Evolutionary conservation across 2,888 invertebrate genomes (phyloP).

Genomic region (Eupithecia dodoneata): DNA sequence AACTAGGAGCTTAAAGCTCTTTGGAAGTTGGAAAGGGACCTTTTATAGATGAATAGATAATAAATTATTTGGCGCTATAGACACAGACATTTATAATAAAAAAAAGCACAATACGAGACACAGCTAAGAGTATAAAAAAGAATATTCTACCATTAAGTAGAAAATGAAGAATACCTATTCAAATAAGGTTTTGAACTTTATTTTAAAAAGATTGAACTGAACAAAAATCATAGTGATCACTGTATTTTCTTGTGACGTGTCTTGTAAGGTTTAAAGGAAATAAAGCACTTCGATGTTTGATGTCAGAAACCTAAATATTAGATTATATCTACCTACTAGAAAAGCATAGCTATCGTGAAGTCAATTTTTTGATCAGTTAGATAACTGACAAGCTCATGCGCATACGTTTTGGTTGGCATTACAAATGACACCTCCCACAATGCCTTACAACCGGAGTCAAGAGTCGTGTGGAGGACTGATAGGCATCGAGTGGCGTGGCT

Average conservation of each 20-base stretch:
- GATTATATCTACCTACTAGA: not conserved
- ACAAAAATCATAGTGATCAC: too few relatives aligned
- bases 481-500: conserved; percentile 49
- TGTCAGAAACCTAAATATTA: too few relatives aligned
- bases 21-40: not conserved
- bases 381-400: conserved; percentile 61
- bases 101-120: not conserved
- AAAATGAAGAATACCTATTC: not conserved
- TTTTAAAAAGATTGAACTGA: too few relatives aligned
- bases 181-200: not conserved
- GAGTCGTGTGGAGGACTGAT: conserved; percentile 53
- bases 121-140: not conserved
- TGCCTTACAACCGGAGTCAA: conserved; percentile 57
- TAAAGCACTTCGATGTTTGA: too few relatives aligned
- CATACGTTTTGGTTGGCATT: conserved; percentile 63
- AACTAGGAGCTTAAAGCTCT: not conserved
- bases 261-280: too few relatives aligned
- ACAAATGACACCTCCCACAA: conserved; percentile 71
- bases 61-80: too few relatives aligned
- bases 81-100: too few relatives aligned
- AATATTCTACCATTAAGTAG: not conserved
- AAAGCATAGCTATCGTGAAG: not conserved
- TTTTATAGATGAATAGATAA: too few relatives aligned
- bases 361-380: conserved; percentile 60
- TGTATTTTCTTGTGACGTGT: too few relatives aligned